These are phyloP conservation scores for Psittacula derbiana DNA, from an alignment of 2,797 vertebrate species.

Conservation along the genomic window DNA sequence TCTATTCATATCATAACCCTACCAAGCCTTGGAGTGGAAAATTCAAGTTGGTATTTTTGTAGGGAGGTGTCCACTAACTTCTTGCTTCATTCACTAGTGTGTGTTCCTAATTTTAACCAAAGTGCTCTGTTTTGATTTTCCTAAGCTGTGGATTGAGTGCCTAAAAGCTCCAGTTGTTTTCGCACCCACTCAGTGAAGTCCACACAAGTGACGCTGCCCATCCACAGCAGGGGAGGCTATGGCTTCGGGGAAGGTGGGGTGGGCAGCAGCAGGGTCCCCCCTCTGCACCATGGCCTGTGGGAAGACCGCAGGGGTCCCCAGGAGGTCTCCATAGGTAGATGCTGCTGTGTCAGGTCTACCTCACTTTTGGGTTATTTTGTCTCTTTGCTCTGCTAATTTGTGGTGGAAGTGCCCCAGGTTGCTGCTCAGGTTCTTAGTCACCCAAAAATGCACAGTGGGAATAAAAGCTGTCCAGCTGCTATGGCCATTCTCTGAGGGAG, in stretches of 20 bases:
- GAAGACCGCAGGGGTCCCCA: fast-evolving
- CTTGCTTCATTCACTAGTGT: not conserved
- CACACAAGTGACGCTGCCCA: not conserved
- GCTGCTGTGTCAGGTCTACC: not conserved
- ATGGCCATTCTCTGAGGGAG: not conserved
- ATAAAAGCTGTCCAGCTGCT: not conserved
- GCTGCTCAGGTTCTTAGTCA: not conserved
- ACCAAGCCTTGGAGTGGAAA: slow-evolving; percentile 33
- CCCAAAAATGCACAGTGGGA: fast-evolving
- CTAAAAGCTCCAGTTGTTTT: slow-evolving; percentile 15
- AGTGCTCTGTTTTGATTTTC: slow-evolving; percentile 37
- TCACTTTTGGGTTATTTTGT: not conserved
- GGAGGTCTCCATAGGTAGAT: not conserved
- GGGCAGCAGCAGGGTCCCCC: not conserved
- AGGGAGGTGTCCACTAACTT: not conserved
- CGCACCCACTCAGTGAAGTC: not conserved
- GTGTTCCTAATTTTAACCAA: slow-evolving; percentile 44
- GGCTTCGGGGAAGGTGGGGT: not conserved
- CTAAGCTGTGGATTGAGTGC: not conserved
- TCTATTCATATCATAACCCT: slow-evolving; percentile 12
- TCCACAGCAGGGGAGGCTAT: not conserved
- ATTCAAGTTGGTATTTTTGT: not conserved
- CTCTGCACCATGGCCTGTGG: fast-evolving
- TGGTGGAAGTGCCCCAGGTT: fast-evolving
- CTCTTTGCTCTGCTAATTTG: not conserved